Conservation (phyloP, 2,113 vertebrate species). For the Gymnarchus niloticus region DNA sequence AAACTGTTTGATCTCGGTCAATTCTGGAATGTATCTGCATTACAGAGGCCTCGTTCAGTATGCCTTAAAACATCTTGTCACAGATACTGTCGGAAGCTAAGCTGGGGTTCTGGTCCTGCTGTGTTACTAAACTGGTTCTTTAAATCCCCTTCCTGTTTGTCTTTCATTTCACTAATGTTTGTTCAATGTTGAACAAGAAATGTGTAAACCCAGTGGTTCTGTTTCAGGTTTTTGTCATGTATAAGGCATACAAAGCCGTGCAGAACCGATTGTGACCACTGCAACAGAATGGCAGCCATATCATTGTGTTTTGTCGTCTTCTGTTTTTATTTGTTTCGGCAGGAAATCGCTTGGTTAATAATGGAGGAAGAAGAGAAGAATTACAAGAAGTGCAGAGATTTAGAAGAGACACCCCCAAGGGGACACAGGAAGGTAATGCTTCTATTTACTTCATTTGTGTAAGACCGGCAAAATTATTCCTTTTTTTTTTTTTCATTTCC, state of each 20-base stretch:
- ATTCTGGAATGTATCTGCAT: neutral
- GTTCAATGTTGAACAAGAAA: neutral
- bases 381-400: conserved; percentile 69
- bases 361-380: conserved; percentile 89
- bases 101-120: neutral
- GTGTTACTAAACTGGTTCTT: too few species aligned
- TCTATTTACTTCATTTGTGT: neutral
- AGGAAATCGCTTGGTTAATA: conserved; percentile 86
- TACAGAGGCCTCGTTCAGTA: neutral
- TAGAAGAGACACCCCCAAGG: conserved; percentile 73
- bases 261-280: neutral
- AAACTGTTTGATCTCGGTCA: neutral
- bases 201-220: neutral
- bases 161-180: neutral
- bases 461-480: neutral
- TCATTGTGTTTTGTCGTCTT: neutral
- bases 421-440: conserved; percentile 70
- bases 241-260: neutral
- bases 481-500: neutral
- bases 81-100: neutral
- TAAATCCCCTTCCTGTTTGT: neutral
- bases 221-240: neutral
- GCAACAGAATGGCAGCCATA: neutral
- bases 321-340: conserved; percentile 20
- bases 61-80: neutral